phyloP scores from a whole-genome alignment of 2,888 invertebrate species.

The Idaea dimidiata region DNA sequence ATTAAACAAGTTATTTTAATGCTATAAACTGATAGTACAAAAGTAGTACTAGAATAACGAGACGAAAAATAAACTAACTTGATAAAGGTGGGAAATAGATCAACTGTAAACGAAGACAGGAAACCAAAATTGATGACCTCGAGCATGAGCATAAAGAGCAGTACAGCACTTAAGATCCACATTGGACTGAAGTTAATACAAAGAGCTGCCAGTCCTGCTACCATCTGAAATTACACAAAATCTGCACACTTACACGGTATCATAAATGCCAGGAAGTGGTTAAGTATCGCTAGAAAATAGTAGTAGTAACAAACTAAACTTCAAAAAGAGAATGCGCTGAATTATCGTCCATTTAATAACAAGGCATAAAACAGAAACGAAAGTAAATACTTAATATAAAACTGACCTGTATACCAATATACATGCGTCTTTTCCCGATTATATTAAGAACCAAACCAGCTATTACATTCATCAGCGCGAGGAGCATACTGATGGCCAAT shows the following conservation, averaged over 20 bases:
- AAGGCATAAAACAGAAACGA: not conserved
- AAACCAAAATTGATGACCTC: constrained; percentile 54
- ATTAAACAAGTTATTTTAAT: not conserved
- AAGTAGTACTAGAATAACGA: no score
- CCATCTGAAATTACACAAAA: constrained; percentile 20
- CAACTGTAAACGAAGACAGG: constrained; percentile 50
- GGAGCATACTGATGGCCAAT: constrained; percentile 38
- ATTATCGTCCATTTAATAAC: not conserved
- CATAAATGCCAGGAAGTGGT: constrained; percentile 3
- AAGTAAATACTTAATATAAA: not conserved
- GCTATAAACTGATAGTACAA: no score
- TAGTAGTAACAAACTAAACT: no score
- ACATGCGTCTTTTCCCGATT: constrained; percentile 63
- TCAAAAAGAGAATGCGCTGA: no score
- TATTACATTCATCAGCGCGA: constrained; percentile 42
- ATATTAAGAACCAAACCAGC: constrained; percentile 59
- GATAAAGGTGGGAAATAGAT: constrained; percentile 56
- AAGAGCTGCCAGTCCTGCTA: constrained; percentile 41
- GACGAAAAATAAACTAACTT: constrained; percentile 38
- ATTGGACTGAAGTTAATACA: constrained; percentile 37
- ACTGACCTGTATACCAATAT: constrained; percentile 57
- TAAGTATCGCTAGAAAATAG: no score
- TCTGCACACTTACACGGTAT: not conserved
- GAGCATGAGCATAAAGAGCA: constrained; percentile 39
- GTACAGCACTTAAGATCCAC: constrained; percentile 41